Conservation (phyloP, 2,888 invertebrate genomes). For the Periphyllus acericola region DNA sequence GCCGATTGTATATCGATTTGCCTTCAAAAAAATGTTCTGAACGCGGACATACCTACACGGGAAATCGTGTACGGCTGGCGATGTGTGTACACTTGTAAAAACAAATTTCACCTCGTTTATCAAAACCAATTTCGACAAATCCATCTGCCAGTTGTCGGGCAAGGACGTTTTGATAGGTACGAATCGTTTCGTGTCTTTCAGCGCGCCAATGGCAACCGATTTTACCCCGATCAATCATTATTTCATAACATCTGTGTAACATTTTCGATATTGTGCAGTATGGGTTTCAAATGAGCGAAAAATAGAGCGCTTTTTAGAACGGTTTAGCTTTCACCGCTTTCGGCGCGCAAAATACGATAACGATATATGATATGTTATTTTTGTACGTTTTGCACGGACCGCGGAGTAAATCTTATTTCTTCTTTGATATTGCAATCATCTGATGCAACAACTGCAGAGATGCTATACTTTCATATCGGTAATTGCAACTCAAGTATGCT, state of each 20-base stretch:
- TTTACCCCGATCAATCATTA: constrained; percentile 51
- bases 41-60: background rate
- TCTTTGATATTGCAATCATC: background rate
- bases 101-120: constrained; percentile 47
- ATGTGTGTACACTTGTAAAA: background rate
- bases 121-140: constrained; percentile 45
- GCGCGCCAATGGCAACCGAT: background rate
- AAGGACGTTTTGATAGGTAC: constrained; percentile 29
- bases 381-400: background rate
- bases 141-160: background rate
- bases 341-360: background rate
- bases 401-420: background rate
- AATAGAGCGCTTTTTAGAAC: background rate
- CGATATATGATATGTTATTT: no score
- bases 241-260: constrained; percentile 26
- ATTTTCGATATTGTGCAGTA: constrained; percentile 5
- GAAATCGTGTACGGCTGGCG: background rate
- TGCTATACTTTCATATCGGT: no score
- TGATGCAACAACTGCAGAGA: no score
- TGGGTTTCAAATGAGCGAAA: background rate
- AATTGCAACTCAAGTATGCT: no score
- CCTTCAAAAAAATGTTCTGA: constrained; percentile 7
- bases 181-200: constrained; percentile 30
- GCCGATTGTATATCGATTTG: constrained; percentile 29
- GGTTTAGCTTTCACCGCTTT: background rate